A percentile compares a stretch with the other conserved stretches of the same genome.
phyloP scores from a whole-genome alignment of 2,113 vertebrate genomes.

The Thryonomys swinderianus region DNA sequence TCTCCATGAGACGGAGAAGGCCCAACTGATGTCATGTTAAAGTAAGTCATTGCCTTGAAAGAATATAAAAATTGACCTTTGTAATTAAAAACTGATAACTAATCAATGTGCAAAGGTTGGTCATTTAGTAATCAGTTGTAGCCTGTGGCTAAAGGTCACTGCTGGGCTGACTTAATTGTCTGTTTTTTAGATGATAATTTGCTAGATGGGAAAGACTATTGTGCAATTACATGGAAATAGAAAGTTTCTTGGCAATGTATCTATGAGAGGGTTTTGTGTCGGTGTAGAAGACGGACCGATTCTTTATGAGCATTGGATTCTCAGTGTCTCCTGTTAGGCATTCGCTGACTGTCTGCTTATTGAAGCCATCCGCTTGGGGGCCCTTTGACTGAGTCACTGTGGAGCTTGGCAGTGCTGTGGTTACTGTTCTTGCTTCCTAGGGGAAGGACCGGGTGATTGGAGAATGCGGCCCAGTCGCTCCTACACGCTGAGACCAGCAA shows the following conservation, averaged over 20 bases:
- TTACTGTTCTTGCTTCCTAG: background rate
- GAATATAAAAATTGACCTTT: slow-evolving; percentile 19
- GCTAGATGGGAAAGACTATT: slow-evolving; percentile 61
- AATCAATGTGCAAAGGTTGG: slow-evolving; percentile 45
- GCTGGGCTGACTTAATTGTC: slow-evolving; percentile 51
- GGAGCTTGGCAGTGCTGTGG: background rate
- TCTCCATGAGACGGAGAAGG: background rate
- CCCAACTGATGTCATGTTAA: background rate
- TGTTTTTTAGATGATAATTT: background rate
- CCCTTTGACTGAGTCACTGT: background rate
- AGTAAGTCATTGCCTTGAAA: slow-evolving; percentile 24
- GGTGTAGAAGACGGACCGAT: background rate
- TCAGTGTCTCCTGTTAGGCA: background rate
- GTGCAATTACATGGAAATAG: slow-evolving; percentile 39
- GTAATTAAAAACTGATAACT: slow-evolving; percentile 60
- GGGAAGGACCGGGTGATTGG: background rate
- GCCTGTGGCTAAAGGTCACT: slow-evolving; percentile 17
- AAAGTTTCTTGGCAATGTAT: slow-evolving; percentile 40
- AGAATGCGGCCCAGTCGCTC: background rate
- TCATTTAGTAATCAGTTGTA: slow-evolving; percentile 53
- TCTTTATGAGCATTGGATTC: background rate
- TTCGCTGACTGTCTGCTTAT: background rate
- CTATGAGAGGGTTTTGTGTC: background rate
- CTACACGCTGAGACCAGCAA: too few relatives aligned
- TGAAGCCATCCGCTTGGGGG: background rate